These are phyloP conservation scores for Andrena trimmerana DNA, from an alignment of 2,888 invertebrate genomes.

Conservation along the genomic window DNA sequence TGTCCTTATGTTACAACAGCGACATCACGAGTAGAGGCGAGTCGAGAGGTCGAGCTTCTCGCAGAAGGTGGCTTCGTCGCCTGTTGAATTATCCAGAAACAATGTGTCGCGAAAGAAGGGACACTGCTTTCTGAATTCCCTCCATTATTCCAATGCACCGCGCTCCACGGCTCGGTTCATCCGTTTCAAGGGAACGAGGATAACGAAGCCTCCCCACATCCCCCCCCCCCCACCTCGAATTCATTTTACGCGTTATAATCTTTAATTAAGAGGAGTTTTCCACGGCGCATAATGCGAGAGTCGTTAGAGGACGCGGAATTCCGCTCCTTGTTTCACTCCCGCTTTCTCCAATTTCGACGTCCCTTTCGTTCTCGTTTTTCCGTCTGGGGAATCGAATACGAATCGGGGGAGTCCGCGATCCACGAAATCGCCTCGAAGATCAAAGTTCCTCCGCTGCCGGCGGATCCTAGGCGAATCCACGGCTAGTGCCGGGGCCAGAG, in stretches of 20 bases:
- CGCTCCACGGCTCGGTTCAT: background rate
- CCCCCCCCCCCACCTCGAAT: constrained; percentile 74
- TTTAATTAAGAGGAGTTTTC: constrained; percentile 81
- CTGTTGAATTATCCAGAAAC: no score
- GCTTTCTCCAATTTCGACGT: constrained; percentile 27
- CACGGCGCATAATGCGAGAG: constrained; percentile 75
- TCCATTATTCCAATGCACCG: background rate
- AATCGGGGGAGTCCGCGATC: background rate
- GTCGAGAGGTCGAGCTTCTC: no score
- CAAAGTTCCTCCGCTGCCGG: background rate
- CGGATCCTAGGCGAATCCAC: background rate
- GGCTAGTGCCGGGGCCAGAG: background rate
- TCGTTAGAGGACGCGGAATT: constrained; percentile 74
- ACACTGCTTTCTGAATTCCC: background rate
- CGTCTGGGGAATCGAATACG: no score
- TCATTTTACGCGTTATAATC: constrained; percentile 81
- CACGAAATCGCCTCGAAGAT: background rate
- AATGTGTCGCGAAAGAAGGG: no score
- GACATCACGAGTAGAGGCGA: no score
- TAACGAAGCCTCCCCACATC: constrained; percentile 38
- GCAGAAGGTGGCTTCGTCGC: no score
- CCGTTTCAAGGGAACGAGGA: background rate
- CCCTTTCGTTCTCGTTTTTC: constrained; percentile 16
- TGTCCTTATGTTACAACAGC: no score
- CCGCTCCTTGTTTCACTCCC: constrained; percentile 47